Conservation (phyloP, 2,888 invertebrate species). For the Amphiduros pacificus region DNA sequence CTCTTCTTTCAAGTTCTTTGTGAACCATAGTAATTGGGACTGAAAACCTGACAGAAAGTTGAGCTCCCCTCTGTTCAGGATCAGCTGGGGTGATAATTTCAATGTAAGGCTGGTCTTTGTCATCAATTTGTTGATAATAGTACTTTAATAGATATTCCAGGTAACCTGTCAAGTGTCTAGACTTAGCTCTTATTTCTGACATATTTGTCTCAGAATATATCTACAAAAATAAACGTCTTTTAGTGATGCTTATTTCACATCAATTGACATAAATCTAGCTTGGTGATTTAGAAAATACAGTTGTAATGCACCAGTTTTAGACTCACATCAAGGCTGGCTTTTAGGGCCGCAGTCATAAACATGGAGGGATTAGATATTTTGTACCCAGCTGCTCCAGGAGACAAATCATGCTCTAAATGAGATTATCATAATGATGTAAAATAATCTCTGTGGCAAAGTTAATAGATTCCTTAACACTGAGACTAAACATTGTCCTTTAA, state of each 20-base stretch:
- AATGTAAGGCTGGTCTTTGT: too few relatives aligned
- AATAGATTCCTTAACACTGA: too few relatives aligned
- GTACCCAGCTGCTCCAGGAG: slow-evolving; percentile 63
- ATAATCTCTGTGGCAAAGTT: too few relatives aligned
- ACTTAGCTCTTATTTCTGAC: slow-evolving; percentile 60
- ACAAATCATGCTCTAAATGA: too few relatives aligned
- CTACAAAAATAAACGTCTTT: slow-evolving; percentile 47
- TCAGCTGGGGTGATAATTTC: slow-evolving; percentile 64
- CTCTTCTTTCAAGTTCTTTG: slow-evolving; percentile 60
- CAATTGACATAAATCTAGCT: too few relatives aligned
- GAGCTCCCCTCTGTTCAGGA: slow-evolving; percentile 63
- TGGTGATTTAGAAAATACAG: too few relatives aligned
- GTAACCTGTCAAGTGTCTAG: slow-evolving; percentile 64
- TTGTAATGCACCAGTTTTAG: neutral
- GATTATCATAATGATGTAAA: too few relatives aligned
- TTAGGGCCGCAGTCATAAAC: slow-evolving; percentile 60
- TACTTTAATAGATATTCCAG: slow-evolving; percentile 61
- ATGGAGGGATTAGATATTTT: slow-evolving; percentile 64
- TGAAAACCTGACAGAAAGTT: slow-evolving; percentile 63
- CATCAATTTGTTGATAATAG: slow-evolving; percentile 37
- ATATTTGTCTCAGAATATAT: slow-evolving; percentile 62
- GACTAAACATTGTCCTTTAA: too few relatives aligned
- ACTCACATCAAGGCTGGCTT: slow-evolving; percentile 60
- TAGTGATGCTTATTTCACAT: too few relatives aligned
- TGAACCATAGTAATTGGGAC: slow-evolving; percentile 58